Evolutionary conservation across 92 coral and sea anemone species (phyloP).

Genomic region (Porites rus): DNA sequence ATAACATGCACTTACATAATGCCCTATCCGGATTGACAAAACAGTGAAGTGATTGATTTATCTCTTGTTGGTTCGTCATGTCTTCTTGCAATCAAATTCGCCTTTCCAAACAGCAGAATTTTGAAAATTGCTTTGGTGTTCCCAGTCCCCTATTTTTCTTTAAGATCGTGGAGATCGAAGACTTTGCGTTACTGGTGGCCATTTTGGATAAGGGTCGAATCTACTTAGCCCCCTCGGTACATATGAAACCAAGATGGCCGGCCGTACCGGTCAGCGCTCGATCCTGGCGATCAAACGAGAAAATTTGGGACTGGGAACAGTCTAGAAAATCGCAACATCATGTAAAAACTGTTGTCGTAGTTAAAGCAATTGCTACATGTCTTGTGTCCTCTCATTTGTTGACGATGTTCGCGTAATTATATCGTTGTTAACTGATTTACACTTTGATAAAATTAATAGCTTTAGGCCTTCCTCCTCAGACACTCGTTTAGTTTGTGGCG

Average conservation of each 20-base stretch:
- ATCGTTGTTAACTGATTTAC: not conserved
- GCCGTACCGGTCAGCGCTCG: too few relatives aligned
- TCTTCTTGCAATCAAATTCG: not conserved
- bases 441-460: not conserved
- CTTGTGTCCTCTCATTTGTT: not conserved
- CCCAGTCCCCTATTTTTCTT: not conserved
- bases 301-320: too few relatives aligned
- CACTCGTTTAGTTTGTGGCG: not conserved
- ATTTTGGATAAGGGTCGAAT: too few relatives aligned
- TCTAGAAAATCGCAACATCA: too few relatives aligned
- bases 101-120: not conserved
- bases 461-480: not conserved
- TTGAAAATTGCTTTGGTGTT: not conserved
- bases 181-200: too few relatives aligned
- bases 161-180: too few relatives aligned
- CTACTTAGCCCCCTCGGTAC: too few relatives aligned
- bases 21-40: too few relatives aligned
- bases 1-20: too few relatives aligned
- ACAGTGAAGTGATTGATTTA: not conserved
- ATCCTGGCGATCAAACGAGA: too few relatives aligned
- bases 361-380: not conserved
- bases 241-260: too few relatives aligned
- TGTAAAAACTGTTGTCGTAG: too few relatives aligned
- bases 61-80: not conserved
- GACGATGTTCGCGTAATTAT: not conserved